phyloP scores from a whole-genome alignment of 2,888 invertebrate species.

The Dynastes hyllus region DNA sequence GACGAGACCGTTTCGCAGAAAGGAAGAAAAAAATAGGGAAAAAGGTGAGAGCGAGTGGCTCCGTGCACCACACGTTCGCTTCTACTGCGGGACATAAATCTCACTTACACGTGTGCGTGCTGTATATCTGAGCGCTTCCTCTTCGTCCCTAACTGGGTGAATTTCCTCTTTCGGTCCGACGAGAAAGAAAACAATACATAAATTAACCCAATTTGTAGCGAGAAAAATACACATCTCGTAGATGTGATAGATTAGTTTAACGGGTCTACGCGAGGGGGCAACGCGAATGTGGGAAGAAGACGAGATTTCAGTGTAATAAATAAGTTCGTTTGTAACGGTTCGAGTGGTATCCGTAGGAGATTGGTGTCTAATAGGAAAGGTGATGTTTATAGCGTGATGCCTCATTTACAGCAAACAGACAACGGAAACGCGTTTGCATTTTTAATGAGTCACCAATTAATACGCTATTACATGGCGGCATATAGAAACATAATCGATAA shows the following conservation, averaged over 20 bases:
- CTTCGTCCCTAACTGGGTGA: constrained; percentile 1
- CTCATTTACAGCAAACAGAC: constrained; percentile 14
- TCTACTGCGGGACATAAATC: constrained; percentile 1
- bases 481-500: too few species aligned
- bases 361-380: background rate
- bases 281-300: background rate
- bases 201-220: constrained; percentile 26
- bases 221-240: constrained; percentile 14
- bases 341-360: background rate
- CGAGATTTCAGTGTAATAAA: constrained; percentile 1
- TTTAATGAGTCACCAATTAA: background rate
- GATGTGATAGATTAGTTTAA: constrained; percentile 15
- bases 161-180: constrained; percentile 21
- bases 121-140: constrained; percentile 3
- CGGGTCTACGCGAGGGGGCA: background rate
- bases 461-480: background rate
- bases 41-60: background rate
- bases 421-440: constrained; percentile 8
- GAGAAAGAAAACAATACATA: constrained; percentile 26
- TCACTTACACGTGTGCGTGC: constrained; percentile 27
- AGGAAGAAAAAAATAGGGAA: background rate
- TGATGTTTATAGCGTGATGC: background rate
- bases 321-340: background rate
- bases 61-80: background rate
- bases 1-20: constrained; percentile 21